These are phyloP conservation scores for Lobophora halterata DNA, from an alignment of 2,888 invertebrate species.

Conservation along the genomic window DNA sequence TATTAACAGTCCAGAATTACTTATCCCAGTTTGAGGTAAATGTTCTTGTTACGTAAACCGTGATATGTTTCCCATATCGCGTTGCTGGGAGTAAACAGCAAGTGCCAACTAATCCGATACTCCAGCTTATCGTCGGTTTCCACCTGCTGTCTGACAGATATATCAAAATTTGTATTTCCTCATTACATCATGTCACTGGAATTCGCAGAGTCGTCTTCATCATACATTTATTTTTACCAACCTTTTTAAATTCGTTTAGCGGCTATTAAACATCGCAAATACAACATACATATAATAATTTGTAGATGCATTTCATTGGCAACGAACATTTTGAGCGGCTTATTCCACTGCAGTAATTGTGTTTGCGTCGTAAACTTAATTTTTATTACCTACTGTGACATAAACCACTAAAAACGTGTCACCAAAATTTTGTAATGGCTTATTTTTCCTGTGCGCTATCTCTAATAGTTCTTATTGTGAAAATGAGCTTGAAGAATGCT, in stretches of 20 bases:
- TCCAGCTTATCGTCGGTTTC: conserved; percentile 10
- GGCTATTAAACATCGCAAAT: no score
- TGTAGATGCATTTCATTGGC: conserved; percentile 3
- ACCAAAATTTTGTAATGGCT: conserved; percentile 24
- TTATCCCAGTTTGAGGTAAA: conserved; percentile 11
- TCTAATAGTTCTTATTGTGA: conserved; percentile 29
- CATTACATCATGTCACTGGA: conserved; percentile 6
- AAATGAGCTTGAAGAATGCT: conserved; percentile 23
- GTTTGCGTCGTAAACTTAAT: conserved; percentile 27
- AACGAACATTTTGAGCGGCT: conserved; percentile 2
- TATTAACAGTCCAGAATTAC: conserved; percentile 14
- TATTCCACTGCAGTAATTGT: conserved; percentile 17
- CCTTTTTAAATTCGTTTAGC: no score
- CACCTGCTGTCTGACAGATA: conserved; percentile 23
- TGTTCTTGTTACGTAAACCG: conserved; percentile 8
- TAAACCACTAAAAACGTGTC: conserved; percentile 29
- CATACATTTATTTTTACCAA: conserved; percentile 3
- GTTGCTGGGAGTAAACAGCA: conserved; percentile 2
- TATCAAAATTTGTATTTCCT: conserved; percentile 16
- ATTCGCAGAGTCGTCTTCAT: conserved; percentile 2
- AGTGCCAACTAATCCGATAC: conserved; percentile 11
- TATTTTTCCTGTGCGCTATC: conserved; percentile 29
- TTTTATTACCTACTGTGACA: conserved; percentile 26
- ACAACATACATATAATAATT: no score
- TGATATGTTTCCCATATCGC: conserved; percentile 4